A percentile compares a stretch with the other conserved stretches of the same genome.
phyloP scores from a whole-genome alignment of 2,888 invertebrate genomes.

The Altica lythri region DNA sequence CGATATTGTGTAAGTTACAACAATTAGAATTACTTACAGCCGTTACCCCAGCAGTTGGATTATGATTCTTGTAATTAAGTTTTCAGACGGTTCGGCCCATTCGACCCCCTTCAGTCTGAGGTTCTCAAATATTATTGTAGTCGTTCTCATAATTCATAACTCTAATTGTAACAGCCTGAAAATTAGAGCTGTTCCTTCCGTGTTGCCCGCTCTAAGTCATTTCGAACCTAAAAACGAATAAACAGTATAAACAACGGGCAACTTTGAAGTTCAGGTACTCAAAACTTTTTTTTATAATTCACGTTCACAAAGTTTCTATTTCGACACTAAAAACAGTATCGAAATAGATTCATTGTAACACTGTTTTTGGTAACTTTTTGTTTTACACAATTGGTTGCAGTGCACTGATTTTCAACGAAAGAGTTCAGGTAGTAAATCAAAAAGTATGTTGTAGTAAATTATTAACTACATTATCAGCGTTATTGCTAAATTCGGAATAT shows the following conservation, averaged over 20 bases:
- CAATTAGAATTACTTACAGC: slow-evolving; percentile 48
- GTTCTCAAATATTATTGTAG: slow-evolving; percentile 40
- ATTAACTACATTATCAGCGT: no score
- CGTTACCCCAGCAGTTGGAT: slow-evolving; percentile 47
- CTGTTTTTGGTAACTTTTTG: no score
- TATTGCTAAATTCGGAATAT: no score
- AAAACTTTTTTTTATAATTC: no score
- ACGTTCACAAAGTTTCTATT: no score
- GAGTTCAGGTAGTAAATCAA: no score
- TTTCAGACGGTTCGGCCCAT: slow-evolving; percentile 41
- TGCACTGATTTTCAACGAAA: no score
- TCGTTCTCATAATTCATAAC: slow-evolving; percentile 38
- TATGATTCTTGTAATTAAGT: slow-evolving; percentile 49
- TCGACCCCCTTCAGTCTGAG: slow-evolving; percentile 40
- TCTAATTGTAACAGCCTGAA: slow-evolving; percentile 38
- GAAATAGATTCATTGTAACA: no score
- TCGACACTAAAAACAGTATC: no score
- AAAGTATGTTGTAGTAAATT: no score
- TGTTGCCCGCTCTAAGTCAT: not conserved
- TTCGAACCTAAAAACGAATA: not conserved
- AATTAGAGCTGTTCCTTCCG: slow-evolving; percentile 35
- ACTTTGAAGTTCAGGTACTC: not conserved
- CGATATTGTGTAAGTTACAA: slow-evolving; percentile 41
- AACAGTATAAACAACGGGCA: not conserved
- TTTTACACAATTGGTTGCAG: no score